phyloP scores from a whole-genome alignment of 2,888 invertebrate genomes.

The Harpalus rufipes region DNA sequence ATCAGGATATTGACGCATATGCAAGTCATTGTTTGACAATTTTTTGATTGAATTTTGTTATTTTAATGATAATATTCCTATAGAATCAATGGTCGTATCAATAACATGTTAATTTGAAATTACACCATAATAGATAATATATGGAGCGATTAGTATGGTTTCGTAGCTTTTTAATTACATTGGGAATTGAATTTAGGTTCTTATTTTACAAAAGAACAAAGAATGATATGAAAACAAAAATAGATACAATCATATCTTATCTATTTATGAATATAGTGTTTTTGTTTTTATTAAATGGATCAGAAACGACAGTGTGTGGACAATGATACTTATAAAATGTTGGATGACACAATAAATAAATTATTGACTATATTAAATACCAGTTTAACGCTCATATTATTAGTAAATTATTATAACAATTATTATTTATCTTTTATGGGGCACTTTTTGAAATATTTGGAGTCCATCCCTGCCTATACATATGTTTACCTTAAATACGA shows the following conservation, averaged over 20 bases:
- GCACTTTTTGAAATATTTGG: background rate
- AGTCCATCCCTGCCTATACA: constrained; percentile 17
- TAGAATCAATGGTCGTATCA: background rate
- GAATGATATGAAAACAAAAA: background rate
- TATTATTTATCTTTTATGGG: too few species aligned
- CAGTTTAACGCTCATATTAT: too few species aligned
- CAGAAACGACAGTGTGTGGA: background rate
- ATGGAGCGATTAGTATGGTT: background rate
- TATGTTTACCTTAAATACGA: constrained; percentile 38
- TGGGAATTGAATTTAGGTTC: background rate
- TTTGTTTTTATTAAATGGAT: background rate
- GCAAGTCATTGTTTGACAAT: constrained; percentile 5
- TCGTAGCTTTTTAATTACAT: background rate
- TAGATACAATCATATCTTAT: background rate
- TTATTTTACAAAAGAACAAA: background rate
- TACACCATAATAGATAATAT: background rate
- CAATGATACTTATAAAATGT: too few species aligned
- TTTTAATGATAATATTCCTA: background rate
- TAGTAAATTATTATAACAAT: too few species aligned
- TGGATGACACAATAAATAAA: too few species aligned
- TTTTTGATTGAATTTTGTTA: background rate
- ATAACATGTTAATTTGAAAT: background rate
- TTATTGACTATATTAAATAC: too few species aligned
- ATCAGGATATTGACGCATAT: background rate
- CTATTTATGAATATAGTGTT: background rate